Conservation (phyloP, 37 sponge, comb jelly and placozoan species). For the Bolinopsis microptera region DNA sequence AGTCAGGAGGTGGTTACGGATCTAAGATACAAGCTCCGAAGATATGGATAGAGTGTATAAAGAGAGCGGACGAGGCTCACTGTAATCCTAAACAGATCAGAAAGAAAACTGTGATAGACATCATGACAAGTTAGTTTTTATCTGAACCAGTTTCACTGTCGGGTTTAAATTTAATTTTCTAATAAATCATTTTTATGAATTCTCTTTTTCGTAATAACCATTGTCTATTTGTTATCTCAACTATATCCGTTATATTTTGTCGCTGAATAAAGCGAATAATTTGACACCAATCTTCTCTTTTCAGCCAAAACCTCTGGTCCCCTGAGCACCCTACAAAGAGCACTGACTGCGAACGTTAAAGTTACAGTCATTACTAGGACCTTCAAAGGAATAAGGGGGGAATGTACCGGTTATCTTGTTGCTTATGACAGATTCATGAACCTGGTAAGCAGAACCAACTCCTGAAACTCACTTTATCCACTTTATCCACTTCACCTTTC, state of each 20-base stretch:
- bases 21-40: neutral
- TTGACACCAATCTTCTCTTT: no score
- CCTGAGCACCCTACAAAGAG: neutral
- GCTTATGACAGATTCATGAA: conserved; percentile 65
- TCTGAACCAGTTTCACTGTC: neutral
- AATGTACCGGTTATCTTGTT: conserved; percentile 54
- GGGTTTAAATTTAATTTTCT: no score
- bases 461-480: no score
- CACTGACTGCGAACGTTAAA: neutral
- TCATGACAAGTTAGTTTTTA: conserved; percentile 52
- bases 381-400: conserved; percentile 57
- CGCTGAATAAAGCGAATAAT: no score
- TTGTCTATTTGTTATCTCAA: neutral
- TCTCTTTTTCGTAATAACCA: neutral
- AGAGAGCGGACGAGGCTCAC: conserved; percentile 31
- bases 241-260: no score
- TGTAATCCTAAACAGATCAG: neutral
- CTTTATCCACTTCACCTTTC: no score
- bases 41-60: conserved; percentile 37
- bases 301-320: conserved; percentile 39
- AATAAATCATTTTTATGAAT: neutral
- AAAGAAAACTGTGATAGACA: conserved; percentile 11
- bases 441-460: no score
- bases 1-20: neutral
- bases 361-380: conserved; percentile 48